Evolutionary conservation across 2,113 vertebrate species (phyloP).

Genomic region (Charadrius vociferus): DNA sequence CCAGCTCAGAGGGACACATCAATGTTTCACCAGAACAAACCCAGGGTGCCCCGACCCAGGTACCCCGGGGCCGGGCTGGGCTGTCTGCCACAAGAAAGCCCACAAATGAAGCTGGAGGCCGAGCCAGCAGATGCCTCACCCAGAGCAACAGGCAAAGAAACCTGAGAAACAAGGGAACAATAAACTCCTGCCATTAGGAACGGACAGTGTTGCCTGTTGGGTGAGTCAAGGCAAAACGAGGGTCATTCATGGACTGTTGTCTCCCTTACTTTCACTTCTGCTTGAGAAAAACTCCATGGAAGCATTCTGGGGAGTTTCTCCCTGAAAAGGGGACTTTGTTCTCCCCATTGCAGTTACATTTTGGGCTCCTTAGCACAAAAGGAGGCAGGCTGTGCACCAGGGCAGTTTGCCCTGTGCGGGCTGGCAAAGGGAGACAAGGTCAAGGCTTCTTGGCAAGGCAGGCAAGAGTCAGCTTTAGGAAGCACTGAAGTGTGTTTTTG

Average conservation of each 20-base stretch:
- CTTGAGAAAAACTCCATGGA: neutral
- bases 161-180: neutral
- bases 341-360: neutral
- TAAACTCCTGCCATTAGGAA: neutral
- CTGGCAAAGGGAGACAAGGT: neutral
- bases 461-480: neutral
- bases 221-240: fast-evolving
- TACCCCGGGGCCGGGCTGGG: neutral
- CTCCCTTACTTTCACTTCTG: neutral
- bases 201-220: neutral
- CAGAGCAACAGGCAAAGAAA: neutral
- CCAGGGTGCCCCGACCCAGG: neutral
- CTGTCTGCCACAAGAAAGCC: neutral
- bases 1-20: neutral
- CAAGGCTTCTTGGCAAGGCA: neutral
- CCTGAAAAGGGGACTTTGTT: neutral
- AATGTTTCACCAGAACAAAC: neutral
- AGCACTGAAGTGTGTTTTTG: neutral
- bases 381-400: neutral
- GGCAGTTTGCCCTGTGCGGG: neutral
- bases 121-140: neutral
- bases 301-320: neutral
- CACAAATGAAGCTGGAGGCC: neutral
- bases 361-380: neutral
- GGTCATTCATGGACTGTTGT: fast-evolving